Evolutionary conservation across 53 echinoderm and acorn worm genomes (phyloP).

Genomic region (Glandiceps talaboti): DNA sequence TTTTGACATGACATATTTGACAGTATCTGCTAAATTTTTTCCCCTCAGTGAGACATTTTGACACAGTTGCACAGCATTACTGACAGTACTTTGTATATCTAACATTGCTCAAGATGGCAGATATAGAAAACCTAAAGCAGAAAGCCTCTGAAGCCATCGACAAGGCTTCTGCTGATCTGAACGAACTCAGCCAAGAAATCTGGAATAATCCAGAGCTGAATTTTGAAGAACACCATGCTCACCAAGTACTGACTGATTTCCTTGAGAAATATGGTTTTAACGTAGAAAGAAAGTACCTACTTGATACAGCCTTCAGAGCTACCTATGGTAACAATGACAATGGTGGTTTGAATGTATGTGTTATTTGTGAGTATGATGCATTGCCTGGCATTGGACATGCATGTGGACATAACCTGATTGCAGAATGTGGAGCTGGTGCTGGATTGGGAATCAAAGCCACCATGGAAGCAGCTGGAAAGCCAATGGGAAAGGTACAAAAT

Average conservation of each 20-base stretch:
- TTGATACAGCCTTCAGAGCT: conserved; percentile 82
- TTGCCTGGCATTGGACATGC: conserved; percentile 93
- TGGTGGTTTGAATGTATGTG: conserved; percentile 67
- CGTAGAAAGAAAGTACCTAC: conserved; percentile 50
- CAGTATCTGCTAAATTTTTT: no score
- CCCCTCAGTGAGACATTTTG: no score
- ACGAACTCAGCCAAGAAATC: conserved; percentile 67
- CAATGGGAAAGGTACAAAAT: conserved; percentile 42
- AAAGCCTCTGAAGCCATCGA: conserved; percentile 51
- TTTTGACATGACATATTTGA: no score
- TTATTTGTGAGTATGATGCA: conserved; percentile 95
- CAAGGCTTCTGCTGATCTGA: conserved; percentile 35
- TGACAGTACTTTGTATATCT: no score
- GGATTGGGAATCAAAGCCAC: conserved; percentile 82
- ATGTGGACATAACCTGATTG: conserved; percentile 94
- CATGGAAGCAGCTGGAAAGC: conserved; percentile 22
- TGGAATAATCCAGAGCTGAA: conserved; percentile 75
- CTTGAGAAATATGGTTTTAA: conserved; percentile 80
- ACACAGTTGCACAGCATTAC: no score
- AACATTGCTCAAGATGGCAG: no score
- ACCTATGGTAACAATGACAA: conserved; percentile 63
- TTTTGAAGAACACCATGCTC: conserved; percentile 67
- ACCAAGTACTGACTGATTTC: conserved; percentile 63
- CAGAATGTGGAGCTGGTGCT: conserved; percentile 71
- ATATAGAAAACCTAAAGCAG: no score